Evolutionary conservation across 2,113 vertebrate species (phyloP).

Genomic region (Myotis brandtii): DNA sequence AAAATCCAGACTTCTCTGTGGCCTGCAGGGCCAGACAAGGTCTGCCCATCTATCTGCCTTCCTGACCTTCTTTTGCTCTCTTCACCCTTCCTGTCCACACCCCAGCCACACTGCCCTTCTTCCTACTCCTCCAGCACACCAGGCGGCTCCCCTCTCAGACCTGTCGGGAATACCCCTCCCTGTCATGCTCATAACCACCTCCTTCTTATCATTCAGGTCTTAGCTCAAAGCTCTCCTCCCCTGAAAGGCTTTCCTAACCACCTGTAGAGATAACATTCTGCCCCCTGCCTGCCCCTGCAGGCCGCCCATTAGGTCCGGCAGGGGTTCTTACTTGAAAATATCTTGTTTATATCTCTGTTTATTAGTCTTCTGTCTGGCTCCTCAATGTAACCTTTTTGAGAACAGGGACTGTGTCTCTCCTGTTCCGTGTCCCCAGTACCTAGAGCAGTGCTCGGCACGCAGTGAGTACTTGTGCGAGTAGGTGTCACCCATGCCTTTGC

Average conservation of each 20-base stretch:
- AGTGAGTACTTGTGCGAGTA: neutral
- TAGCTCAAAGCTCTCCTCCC: neutral
- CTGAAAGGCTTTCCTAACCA: neutral
- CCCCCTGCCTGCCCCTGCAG: neutral
- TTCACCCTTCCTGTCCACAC: no score
- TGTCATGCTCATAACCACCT: neutral
- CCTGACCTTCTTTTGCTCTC: no score
- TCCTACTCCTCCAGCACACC: neutral
- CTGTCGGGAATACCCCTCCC: neutral
- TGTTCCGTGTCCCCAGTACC: neutral
- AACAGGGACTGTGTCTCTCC: neutral
- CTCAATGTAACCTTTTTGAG: neutral
- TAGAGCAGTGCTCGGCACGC: neutral
- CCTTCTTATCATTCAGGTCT: neutral
- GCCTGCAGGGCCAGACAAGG: neutral
- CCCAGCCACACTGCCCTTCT: neutral
- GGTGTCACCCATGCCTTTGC: neutral
- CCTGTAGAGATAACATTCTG: neutral
- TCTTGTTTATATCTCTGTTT: neutral
- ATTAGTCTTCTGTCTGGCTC: neutral
- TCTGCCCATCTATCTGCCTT: neutral
- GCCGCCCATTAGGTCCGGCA: no score
- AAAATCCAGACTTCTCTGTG: neutral
- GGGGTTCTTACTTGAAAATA: neutral
- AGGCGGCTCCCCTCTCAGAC: neutral